These are phyloP conservation scores for Nycticorax nycticorax DNA, from an alignment of 2,113 vertebrate genomes.

Conservation along the genomic window DNA sequence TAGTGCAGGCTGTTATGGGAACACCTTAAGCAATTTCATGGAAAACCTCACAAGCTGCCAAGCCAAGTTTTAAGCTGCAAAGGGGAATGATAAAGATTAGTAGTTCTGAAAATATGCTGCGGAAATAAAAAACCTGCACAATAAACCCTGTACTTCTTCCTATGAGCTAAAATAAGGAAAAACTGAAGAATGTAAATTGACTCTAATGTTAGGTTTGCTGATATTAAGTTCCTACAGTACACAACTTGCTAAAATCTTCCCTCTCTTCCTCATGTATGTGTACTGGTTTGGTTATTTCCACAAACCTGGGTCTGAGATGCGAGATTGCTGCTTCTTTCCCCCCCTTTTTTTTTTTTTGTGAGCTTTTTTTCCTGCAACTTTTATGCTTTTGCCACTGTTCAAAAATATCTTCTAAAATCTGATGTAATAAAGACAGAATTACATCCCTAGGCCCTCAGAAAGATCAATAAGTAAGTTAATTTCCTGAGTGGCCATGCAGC, in stretches of 20 bases:
- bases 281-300: background rate
- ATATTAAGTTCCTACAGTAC: background rate
- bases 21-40: background rate
- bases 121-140: background rate
- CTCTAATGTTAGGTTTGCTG: background rate
- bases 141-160: background rate
- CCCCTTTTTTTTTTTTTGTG: background rate
- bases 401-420: slow-evolving; percentile 50
- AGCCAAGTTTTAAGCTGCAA: background rate
- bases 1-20: background rate
- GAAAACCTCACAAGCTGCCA: background rate
- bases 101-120: background rate
- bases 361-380: background rate
- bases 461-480: slow-evolving; percentile 58
- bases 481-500: slow-evolving; percentile 34
- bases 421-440: slow-evolving; percentile 52
- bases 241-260: background rate
- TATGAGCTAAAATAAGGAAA: background rate
- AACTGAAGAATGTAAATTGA: background rate
- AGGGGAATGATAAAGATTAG: background rate
- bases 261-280: background rate
- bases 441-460: slow-evolving; percentile 9
- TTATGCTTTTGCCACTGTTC: slow-evolving; percentile 19
- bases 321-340: background rate
- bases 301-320: background rate